Evolutionary conservation across 2,888 invertebrate genomes (phyloP).

Genomic region (Scaptomyza reducta): DNA sequence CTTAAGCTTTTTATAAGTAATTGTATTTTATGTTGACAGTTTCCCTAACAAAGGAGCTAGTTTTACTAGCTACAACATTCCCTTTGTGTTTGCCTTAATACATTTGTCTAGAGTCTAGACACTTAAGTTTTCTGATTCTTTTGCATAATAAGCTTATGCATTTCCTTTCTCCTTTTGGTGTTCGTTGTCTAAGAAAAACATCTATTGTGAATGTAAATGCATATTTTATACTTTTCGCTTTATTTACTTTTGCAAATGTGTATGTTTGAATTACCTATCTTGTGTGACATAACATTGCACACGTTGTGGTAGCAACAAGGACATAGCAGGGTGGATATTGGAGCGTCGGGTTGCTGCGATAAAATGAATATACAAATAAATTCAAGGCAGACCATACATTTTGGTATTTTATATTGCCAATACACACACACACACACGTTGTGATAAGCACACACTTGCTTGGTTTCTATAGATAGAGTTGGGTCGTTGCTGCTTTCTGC

Average conservation of each 20-base stretch:
- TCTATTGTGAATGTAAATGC: not conserved
- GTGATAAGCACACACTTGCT: not conserved
- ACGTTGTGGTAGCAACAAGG: slow-evolving; percentile 15
- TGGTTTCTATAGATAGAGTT: slow-evolving; percentile 6
- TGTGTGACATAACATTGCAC: slow-evolving; percentile 31
- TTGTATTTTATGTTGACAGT: not conserved
- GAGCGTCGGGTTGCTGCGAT: not conserved
- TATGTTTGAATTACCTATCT: slow-evolving; percentile 14
- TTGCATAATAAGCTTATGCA: not conserved
- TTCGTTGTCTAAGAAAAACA: not conserved
- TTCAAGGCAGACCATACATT: slow-evolving; percentile 37
- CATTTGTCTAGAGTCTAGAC: slow-evolving; percentile 6
- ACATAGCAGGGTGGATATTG: not conserved
- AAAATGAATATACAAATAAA: slow-evolving; percentile 50
- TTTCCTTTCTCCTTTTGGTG: not conserved
- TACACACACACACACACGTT: slow-evolving; percentile 4
- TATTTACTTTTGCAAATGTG: slow-evolving; percentile 1
- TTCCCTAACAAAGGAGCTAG: not conserved
- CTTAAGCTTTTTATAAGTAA: no score
- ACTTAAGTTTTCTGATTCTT: not conserved
- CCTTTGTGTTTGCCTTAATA: not conserved
- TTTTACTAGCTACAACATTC: not conserved
- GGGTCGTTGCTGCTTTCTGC: slow-evolving; percentile 16
- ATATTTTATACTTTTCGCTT: slow-evolving; percentile 5
- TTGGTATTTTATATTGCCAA: slow-evolving; percentile 57